A percentile compares a stretch with the other conserved stretches of the same genome.
phyloP scores from a whole-genome alignment of 2,797 vertebrate genomes.

The Falco cherrug region DNA sequence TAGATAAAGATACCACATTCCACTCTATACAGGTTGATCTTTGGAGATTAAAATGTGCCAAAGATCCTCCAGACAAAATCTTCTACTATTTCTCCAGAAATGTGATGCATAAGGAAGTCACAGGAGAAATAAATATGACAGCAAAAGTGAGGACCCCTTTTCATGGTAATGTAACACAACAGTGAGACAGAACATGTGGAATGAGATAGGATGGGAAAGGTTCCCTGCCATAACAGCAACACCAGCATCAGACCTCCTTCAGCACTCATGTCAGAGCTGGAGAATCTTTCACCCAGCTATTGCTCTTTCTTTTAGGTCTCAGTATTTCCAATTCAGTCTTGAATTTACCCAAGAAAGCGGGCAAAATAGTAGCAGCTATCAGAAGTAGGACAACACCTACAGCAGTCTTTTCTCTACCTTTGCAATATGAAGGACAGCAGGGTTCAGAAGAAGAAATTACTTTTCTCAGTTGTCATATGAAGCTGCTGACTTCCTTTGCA shows the following conservation, averaged over 20 bases:
- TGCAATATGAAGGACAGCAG: neutral
- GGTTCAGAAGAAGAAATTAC: neutral
- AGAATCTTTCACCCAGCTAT: neutral
- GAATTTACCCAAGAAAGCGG: neutral
- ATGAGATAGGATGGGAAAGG: neutral
- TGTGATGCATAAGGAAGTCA: neutral
- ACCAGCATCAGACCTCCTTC: neutral
- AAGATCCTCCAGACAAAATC: neutral
- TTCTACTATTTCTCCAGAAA: neutral
- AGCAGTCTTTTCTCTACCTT: neutral
- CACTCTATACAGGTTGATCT: neutral
- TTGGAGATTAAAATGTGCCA: neutral
- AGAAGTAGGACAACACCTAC: neutral
- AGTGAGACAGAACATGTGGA: neutral
- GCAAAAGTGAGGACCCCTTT: neutral
- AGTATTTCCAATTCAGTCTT: neutral
- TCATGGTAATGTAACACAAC: neutral
- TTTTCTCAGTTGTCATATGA: neutral
- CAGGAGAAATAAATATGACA: neutral
- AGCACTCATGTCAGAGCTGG: neutral
- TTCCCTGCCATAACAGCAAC: neutral
- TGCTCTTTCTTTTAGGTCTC: neutral
- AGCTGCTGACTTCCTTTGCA: neutral
- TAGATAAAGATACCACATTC: neutral
- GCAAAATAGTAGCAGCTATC: neutral